phyloP scores from a whole-genome alignment of 2,888 invertebrate genomes.

The Tuta absoluta region DNA sequence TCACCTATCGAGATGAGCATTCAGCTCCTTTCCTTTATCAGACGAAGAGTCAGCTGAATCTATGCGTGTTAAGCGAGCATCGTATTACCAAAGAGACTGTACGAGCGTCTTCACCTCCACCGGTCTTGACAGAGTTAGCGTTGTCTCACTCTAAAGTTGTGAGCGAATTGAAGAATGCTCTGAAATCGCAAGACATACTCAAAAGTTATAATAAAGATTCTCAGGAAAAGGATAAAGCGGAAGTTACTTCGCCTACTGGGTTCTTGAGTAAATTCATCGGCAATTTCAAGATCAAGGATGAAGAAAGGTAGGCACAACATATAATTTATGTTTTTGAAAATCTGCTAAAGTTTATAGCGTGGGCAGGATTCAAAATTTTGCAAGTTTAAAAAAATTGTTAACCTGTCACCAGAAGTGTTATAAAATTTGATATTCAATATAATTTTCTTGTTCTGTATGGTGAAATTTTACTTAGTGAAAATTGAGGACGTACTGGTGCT shows the following conservation, averaged over 20 bases:
- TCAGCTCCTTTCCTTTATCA: constrained; percentile 93
- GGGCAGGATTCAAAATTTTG: too few relatives aligned
- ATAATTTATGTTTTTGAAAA: background rate
- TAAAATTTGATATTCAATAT: too few relatives aligned
- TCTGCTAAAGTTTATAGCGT: too few relatives aligned
- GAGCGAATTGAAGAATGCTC: constrained; percentile 70
- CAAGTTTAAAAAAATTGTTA: too few relatives aligned
- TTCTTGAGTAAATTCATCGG: constrained; percentile 68
- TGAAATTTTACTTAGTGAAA: too few relatives aligned
- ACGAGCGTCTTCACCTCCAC: constrained; percentile 58
- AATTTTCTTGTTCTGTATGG: too few relatives aligned
- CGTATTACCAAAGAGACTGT: constrained; percentile 51
- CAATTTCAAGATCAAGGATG: constrained; percentile 23
- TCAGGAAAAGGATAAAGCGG: constrained; percentile 51
- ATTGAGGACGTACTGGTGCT: too few relatives aligned
- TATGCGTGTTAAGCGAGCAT: constrained; percentile 73
- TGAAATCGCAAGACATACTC: constrained; percentile 69
- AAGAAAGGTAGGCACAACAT: constrained; percentile 2
- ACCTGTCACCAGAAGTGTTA: too few relatives aligned
- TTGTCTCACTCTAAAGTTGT: constrained; percentile 77
- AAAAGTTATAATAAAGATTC: constrained; percentile 54
- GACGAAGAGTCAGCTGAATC: constrained; percentile 89
- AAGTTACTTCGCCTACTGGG: constrained; percentile 58
- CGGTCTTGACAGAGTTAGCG: constrained; percentile 65
- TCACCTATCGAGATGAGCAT: constrained; percentile 88